These are phyloP conservation scores for Leptinotarsa lineolata DNA, from an alignment of 1,140 invertebrate species.

Conservation along the genomic window DNA sequence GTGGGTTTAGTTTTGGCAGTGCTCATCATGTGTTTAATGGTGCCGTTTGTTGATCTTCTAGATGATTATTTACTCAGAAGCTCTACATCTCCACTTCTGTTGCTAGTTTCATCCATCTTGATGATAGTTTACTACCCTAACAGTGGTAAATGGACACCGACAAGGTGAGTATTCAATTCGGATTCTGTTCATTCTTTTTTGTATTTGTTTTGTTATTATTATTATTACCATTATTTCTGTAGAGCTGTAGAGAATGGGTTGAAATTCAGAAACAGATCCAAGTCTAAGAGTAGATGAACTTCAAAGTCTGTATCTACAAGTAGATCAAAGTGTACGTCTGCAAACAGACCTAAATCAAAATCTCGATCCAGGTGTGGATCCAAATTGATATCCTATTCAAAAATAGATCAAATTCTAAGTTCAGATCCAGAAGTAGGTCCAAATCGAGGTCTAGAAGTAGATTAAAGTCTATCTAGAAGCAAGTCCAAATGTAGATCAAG, in stretches of 20 bases:
- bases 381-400: conserved; percentile 5
- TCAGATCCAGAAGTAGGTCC: conserved; percentile 6
- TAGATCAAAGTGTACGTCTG: conserved; percentile 20
- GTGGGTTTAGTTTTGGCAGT: conserved; percentile 72
- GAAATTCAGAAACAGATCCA: conserved; percentile 48
- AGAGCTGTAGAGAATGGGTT: conserved; percentile 26
- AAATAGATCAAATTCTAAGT: conserved; percentile 20
- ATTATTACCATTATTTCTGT: too few species aligned
- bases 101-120: conserved; percentile 67
- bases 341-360: conserved; percentile 20
- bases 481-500: conserved; percentile 23
- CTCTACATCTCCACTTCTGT: conserved; percentile 66
- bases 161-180: conserved; percentile 62
- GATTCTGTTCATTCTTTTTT: neutral
- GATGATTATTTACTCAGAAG: conserved; percentile 75
- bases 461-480: conserved; percentile 6
- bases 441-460: neutral
- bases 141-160: conserved; percentile 80
- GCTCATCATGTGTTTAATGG: conserved; percentile 69
- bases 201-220: too few species aligned
- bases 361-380: conserved; percentile 27
- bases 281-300: conserved; percentile 37
- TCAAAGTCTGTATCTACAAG: conserved; percentile 35
- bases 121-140: conserved; percentile 74
- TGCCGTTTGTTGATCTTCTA: conserved; percentile 74